phyloP scores from a whole-genome alignment of 2,113 vertebrate species.

The Thalassarche chlororhynchos region DNA sequence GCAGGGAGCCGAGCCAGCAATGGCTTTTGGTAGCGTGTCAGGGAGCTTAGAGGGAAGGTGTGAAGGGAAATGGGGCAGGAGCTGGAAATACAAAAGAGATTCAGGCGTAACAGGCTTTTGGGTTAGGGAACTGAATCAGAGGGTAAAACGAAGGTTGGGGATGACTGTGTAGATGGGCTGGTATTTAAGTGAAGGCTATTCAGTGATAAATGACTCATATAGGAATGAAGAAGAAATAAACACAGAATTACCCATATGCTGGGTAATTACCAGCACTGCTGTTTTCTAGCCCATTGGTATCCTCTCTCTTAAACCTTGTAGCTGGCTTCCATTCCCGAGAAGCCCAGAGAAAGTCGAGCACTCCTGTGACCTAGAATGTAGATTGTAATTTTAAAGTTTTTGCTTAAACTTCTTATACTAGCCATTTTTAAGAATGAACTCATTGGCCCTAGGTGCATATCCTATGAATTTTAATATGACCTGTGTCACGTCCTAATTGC shows the following conservation, averaged over 20 bases:
- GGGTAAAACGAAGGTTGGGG: background rate
- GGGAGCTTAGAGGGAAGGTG: background rate
- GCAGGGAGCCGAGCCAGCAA: background rate
- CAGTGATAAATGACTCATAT: background rate
- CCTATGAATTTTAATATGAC: constrained; percentile 23
- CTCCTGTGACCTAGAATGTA: background rate
- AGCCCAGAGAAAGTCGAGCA: background rate
- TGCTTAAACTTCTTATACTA: background rate
- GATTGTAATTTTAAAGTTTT: background rate
- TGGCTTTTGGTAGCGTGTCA: rapidly evolving
- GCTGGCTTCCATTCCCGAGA: background rate
- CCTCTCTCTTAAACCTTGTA: background rate
- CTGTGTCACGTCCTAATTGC: background rate
- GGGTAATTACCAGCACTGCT: background rate
- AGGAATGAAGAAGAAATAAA: background rate
- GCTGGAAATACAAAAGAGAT: background rate
- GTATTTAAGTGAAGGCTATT: background rate
- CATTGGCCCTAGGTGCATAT: background rate
- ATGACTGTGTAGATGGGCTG: background rate
- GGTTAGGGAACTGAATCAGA: background rate
- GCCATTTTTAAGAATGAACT: background rate
- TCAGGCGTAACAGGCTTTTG: background rate
- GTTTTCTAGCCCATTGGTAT: background rate
- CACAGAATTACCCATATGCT: background rate
- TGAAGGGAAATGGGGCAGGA: background rate